These are phyloP conservation scores for Linurgus olivaceus DNA, from an alignment of 2,797 vertebrate species.

Conservation along the genomic window DNA sequence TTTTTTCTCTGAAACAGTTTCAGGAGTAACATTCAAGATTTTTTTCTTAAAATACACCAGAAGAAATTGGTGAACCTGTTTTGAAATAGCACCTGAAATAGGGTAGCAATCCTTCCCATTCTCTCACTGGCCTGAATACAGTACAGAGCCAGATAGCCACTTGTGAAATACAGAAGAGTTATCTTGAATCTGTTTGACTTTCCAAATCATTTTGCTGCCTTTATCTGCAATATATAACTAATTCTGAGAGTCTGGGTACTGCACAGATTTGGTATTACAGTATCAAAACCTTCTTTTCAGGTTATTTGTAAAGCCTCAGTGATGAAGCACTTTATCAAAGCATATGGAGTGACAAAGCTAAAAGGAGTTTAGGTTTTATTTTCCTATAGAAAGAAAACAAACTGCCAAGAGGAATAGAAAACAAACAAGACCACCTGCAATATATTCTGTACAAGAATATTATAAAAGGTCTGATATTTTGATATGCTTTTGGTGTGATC, in stretches of 20 bases:
- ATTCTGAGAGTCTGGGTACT: neutral
- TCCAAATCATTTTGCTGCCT: neutral
- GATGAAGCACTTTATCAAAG: conserved; percentile 19
- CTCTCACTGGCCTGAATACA: neutral
- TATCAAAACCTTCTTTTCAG: neutral
- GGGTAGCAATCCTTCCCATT: neutral
- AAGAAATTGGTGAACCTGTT: neutral
- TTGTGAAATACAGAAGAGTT: neutral
- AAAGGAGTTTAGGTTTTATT: conserved; percentile 1
- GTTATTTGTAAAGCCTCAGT: conserved; percentile 21
- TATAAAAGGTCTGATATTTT: conserved; percentile 28
- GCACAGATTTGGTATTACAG: neutral
- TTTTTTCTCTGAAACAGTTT: neutral
- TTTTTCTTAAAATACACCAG: neutral
- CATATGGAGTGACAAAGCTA: neutral
- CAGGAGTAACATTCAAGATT: neutral
- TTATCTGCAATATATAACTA: neutral
- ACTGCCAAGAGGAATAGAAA: neutral
- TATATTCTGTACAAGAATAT: neutral
- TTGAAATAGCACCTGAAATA: neutral
- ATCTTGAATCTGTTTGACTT: neutral
- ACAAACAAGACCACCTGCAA: neutral
- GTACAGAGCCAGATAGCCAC: neutral
- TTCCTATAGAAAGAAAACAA: neutral
- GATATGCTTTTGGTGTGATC: conserved; percentile 10